Conservation (phyloP, 2,797 vertebrate species). For the Oreortyx pictus region DNA sequence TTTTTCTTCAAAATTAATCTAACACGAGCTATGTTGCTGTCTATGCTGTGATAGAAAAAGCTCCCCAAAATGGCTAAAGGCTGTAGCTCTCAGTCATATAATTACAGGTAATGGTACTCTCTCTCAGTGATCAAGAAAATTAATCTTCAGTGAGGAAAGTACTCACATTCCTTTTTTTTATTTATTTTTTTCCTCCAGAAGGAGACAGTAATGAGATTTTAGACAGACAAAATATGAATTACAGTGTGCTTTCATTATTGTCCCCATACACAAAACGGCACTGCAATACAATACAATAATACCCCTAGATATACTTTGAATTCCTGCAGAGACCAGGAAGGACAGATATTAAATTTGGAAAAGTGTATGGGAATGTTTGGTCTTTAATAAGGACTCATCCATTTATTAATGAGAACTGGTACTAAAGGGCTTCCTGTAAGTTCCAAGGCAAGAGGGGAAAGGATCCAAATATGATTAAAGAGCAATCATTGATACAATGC, state of each 20-base stretch:
- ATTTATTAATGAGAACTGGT: constrained; percentile 24
- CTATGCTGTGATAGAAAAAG: not conserved
- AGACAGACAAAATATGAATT: not conserved
- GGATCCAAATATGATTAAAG: not conserved
- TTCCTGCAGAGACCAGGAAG: not conserved
- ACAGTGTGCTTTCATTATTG: not conserved
- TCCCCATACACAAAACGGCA: not conserved
- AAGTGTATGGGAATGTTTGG: not conserved
- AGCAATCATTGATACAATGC: not conserved
- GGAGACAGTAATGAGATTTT: not conserved
- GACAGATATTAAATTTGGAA: not conserved
- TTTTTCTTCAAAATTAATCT: not conserved
- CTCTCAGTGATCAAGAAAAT: not conserved
- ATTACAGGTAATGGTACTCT: not conserved
- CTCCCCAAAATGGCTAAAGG: constrained; percentile 2
- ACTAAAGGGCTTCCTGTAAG: not conserved
- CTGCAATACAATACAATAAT: not conserved
- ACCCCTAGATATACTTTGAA: not conserved
- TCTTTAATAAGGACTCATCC: not conserved
- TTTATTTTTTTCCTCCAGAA: not conserved
- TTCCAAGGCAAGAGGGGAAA: not conserved
- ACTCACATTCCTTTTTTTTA: not conserved
- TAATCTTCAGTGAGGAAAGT: constrained; percentile 12
- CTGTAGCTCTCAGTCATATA: not conserved
- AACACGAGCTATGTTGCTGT: not conserved